Conservation (phyloP, 2,888 invertebrate species). For the Chymomyza caudatula region DNA sequence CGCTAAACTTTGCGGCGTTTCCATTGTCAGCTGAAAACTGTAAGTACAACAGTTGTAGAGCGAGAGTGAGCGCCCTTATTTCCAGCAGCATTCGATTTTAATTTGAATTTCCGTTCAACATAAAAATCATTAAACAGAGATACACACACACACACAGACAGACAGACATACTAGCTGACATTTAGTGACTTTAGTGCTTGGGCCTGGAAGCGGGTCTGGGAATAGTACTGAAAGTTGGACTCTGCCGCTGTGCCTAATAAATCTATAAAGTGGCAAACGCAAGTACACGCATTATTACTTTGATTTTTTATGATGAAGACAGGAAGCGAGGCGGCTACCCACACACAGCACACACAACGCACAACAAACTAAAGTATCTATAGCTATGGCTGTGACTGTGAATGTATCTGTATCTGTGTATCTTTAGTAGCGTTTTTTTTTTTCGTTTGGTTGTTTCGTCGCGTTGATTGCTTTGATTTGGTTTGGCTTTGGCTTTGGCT, state of each 20-base stretch:
- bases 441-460: not conserved
- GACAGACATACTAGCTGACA: slow-evolving; percentile 36
- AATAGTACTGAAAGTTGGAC: too few species aligned
- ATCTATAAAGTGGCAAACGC: slow-evolving; percentile 73
- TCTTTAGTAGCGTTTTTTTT: slow-evolving; percentile 21
- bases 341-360: slow-evolving; percentile 35
- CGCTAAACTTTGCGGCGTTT: slow-evolving; percentile 2
- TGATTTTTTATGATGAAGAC: slow-evolving; percentile 72
- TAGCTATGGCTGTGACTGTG: slow-evolving; percentile 27
- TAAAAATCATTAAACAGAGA: slow-evolving; percentile 36
- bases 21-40: slow-evolving; percentile 26
- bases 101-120: slow-evolving; percentile 75
- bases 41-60: not conserved
- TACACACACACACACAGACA: not conserved
- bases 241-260: slow-evolving; percentile 59
- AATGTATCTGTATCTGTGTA: slow-evolving; percentile 4
- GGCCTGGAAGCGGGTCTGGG: not conserved
- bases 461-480: slow-evolving; percentile 60
- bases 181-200: not conserved
- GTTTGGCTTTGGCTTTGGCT: slow-evolving; percentile 34
- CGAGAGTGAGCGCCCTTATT: not conserved
- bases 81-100: slow-evolving; percentile 64
- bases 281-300: slow-evolving; percentile 72
- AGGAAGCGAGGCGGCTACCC: slow-evolving; percentile 57
- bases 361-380: slow-evolving; percentile 5